phyloP scores from a whole-genome alignment of 2,113 vertebrate genomes.

The Albula glossodonta region DNA sequence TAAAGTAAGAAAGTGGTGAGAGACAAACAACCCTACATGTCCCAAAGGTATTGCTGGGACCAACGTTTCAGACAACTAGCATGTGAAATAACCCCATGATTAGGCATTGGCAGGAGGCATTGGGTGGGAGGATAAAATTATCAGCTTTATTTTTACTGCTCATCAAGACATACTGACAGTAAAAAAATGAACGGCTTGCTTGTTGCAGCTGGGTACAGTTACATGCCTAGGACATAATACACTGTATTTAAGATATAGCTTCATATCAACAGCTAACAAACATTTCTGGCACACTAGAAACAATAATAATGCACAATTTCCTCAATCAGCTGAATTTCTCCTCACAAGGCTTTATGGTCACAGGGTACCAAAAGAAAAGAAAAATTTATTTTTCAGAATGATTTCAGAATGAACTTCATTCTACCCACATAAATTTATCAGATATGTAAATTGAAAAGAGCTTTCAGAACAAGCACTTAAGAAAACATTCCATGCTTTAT shows the following conservation, averaged over 20 bases:
- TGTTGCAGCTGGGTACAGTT: conserved; percentile 9
- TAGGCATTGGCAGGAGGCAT: conserved; percentile 26
- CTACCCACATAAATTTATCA: not conserved
- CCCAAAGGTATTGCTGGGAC: conserved; percentile 47
- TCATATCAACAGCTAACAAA: not conserved
- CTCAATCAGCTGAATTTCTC: not conserved
- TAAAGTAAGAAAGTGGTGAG: conserved; percentile 50
- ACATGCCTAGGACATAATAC: not conserved
- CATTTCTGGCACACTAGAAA: not conserved
- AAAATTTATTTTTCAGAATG: not conserved
- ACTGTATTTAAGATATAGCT: not conserved
- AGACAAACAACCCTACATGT: conserved; percentile 52
- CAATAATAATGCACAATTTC: not conserved
- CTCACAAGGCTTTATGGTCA: too few relatives aligned
- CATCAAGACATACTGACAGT: conserved; percentile 29
- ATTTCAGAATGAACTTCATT: not conserved
- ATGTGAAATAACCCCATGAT: conserved; percentile 49
- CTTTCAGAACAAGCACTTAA: not conserved
- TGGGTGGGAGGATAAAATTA: conserved; percentile 40
- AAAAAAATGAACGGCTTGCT: conserved; percentile 26
- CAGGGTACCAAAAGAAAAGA: not conserved
- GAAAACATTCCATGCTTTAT: too few relatives aligned
- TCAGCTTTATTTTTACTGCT: conserved; percentile 47
- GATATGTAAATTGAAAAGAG: not conserved
- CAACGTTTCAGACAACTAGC: conserved; percentile 41